These are phyloP conservation scores for Hirundichthys speculiger DNA, from an alignment of 2,113 vertebrate genomes.

Conservation along the genomic window DNA sequence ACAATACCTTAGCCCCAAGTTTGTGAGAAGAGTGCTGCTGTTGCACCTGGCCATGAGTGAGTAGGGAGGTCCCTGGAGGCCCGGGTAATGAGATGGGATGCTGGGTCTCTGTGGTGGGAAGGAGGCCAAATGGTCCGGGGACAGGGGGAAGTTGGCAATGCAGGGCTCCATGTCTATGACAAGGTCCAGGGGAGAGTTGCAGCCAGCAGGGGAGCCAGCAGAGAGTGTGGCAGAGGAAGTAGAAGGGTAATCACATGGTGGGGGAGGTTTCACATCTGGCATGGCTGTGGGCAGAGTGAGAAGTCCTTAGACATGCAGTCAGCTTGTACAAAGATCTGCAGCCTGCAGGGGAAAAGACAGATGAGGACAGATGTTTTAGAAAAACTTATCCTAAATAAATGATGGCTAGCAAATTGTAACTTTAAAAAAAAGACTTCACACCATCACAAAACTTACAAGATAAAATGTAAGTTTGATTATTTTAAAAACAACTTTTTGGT, in stretches of 20 bases:
- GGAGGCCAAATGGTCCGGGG: slow-evolving; percentile 76
- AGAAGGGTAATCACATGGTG: slow-evolving; percentile 81
- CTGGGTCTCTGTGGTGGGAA: slow-evolving; percentile 78
- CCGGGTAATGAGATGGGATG: slow-evolving; percentile 41
- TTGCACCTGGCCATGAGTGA: slow-evolving; percentile 83
- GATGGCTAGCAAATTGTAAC: background rate
- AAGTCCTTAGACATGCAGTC: slow-evolving; percentile 39
- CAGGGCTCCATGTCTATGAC: slow-evolving; percentile 83
- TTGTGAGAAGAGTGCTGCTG: slow-evolving; percentile 82
- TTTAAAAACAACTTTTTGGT: too few relatives aligned
- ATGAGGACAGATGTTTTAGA: slow-evolving; percentile 16
- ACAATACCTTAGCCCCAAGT: slow-evolving; percentile 84
- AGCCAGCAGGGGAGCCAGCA: slow-evolving; percentile 75
- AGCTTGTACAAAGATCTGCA: slow-evolving; percentile 37
- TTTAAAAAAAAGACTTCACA: background rate
- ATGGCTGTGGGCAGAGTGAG: slow-evolving; percentile 66
- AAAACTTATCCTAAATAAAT: background rate
- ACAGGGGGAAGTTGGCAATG: slow-evolving; percentile 76
- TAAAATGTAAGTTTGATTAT: too few relatives aligned
- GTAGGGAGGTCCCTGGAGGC: slow-evolving; percentile 77
- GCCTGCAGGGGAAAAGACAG: slow-evolving; percentile 47
- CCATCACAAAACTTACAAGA: too few relatives aligned
- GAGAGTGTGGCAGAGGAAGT: slow-evolving; percentile 73
- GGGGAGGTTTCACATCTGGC: slow-evolving; percentile 81
- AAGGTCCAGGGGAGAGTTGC: slow-evolving; percentile 72